Evolutionary conservation across 1,140 invertebrate genomes (phyloP).

Genomic region (Temnothorax curvispinosus): DNA sequence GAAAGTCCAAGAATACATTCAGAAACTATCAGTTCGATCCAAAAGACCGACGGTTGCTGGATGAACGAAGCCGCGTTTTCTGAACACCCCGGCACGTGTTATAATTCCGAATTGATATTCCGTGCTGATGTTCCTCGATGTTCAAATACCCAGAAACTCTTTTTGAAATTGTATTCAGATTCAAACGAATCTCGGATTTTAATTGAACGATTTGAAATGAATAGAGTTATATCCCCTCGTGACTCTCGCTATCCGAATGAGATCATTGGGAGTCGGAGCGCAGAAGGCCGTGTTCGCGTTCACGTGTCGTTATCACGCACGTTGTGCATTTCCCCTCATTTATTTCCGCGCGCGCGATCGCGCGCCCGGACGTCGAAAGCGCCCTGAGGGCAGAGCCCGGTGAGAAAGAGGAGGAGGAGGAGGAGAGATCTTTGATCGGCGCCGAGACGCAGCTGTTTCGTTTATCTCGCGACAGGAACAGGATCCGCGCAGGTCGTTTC

Average conservation of each 20-base stretch:
- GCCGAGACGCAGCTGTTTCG: slow-evolving; percentile 75
- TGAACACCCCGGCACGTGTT: no score
- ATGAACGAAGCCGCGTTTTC: background rate
- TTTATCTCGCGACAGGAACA: slow-evolving; percentile 82
- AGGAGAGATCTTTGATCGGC: slow-evolving; percentile 72
- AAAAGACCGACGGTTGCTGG: background rate
- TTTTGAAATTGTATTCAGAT: background rate
- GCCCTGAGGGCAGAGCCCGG: slow-evolving; percentile 41
- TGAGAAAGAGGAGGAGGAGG: background rate
- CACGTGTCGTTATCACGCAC: slow-evolving; percentile 45
- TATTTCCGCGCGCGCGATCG: slow-evolving; percentile 72
- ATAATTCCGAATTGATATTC: background rate
- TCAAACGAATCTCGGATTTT: background rate
- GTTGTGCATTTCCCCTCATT: slow-evolving; percentile 52
- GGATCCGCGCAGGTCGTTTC: slow-evolving; percentile 80
- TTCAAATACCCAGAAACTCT: background rate
- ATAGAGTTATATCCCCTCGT: slow-evolving; percentile 13
- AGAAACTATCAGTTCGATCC: background rate
- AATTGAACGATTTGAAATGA: slow-evolving; percentile 22
- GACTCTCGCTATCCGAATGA: slow-evolving; percentile 13
- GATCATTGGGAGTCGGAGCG: slow-evolving; percentile 5
- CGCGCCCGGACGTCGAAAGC: slow-evolving; percentile 62
- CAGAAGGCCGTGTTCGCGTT: slow-evolving; percentile 29
- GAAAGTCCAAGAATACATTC: background rate
- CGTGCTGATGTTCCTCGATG: background rate